Conservation (phyloP, 2,797 vertebrate species). For the Eulemur coronatus region DNA sequence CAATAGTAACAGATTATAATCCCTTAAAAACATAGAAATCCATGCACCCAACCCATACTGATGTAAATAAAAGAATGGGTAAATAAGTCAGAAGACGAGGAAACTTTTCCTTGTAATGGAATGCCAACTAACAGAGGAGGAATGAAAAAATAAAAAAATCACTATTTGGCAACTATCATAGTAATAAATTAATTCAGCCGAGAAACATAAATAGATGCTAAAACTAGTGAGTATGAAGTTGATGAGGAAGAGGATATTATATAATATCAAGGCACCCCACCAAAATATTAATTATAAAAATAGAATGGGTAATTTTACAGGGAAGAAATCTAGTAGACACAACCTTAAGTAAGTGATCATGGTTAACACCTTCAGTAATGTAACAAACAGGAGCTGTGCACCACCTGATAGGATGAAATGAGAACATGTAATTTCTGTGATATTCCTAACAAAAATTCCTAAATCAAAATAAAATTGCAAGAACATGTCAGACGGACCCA, state of each 20-base stretch:
- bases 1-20: neutral
- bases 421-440: neutral
- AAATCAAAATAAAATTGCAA: neutral
- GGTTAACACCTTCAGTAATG: neutral
- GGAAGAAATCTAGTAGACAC: neutral
- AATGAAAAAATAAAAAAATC: constrained; percentile 13
- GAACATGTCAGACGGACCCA: neutral
- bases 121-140: neutral
- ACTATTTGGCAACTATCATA: neutral
- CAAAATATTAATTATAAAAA: neutral
- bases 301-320: neutral
- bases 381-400: neutral
- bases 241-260: neutral
- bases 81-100: neutral
- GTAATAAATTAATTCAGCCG: neutral
- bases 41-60: neutral
- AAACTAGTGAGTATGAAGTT: neutral
- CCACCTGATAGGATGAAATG: neutral
- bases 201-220: neutral
- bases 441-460: neutral
- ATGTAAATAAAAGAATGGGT: neutral
- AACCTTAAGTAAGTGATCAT: neutral
- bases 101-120: neutral
- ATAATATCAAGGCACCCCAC: neutral
- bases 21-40: neutral